A percentile compares a stretch with the other conserved stretches of the same genome.
Evolutionary conservation across 2,113 vertebrate genomes (phyloP).

Genomic region (Zosterops hypoxanthus): DNA sequence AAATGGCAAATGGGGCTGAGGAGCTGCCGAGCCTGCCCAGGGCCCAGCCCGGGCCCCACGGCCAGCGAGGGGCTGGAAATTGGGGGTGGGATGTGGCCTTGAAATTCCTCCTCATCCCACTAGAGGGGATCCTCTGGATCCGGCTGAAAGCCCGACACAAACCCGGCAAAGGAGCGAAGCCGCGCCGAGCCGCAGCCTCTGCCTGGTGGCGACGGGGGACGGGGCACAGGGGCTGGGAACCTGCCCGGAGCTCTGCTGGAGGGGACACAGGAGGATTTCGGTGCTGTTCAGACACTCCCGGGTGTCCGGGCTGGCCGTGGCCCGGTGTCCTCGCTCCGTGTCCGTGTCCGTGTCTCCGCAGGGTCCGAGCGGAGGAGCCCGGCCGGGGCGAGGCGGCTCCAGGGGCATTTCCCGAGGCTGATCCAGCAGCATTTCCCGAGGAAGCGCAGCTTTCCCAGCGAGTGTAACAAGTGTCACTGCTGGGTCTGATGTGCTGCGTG

Average conservation of each 20-base stretch:
- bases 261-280: not conserved
- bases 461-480: not conserved
- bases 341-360: not conserved
- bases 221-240: not conserved
- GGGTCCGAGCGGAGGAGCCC: too few relatives aligned
- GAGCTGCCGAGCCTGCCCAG: accelerated
- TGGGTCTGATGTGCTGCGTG: not conserved
- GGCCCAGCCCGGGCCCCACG: not conserved
- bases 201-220: not conserved
- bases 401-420: not conserved
- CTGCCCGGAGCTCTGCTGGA: not conserved
- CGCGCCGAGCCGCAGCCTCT: not conserved
- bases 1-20: accelerated
- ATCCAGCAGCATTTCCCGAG: not conserved
- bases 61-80: not conserved
- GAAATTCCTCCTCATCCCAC: slow-evolving; percentile 62
- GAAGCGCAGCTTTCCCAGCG: not conserved
- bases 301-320: not conserved
- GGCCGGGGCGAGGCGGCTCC: not conserved
- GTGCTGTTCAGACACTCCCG: not conserved
- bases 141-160: not conserved
- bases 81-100: not conserved
- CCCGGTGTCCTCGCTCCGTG: not conserved
- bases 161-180: not conserved
- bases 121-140: slow-evolving; percentile 61